These are phyloP conservation scores for Zhengitettix transpicula DNA, from an alignment of 2,888 invertebrate species.

Conservation along the genomic window DNA sequence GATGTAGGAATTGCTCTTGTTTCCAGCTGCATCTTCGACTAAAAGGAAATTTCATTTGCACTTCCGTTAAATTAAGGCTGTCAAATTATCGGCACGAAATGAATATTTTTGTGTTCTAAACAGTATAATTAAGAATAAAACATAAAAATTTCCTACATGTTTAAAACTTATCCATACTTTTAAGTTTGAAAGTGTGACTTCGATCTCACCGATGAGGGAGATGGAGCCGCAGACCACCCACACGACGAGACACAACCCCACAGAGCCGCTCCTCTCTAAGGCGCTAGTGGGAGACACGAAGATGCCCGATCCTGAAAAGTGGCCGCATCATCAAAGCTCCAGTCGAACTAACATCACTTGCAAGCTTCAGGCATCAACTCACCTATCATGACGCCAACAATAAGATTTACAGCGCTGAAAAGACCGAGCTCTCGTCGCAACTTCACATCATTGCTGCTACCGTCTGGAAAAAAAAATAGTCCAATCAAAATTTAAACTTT, in stretches of 20 bases:
- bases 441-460: conserved; percentile 28
- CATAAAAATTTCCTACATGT: too few relatives aligned
- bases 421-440: conserved; percentile 61
- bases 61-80: too few relatives aligned
- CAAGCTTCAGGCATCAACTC: not conserved
- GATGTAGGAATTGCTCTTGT: too few relatives aligned
- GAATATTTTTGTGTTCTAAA: too few relatives aligned
- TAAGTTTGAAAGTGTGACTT: not conserved
- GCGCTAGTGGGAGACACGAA: conserved; percentile 72
- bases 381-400: conserved; percentile 81
- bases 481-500: too few relatives aligned
- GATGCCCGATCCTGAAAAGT: conserved; percentile 49
- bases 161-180: too few relatives aligned
- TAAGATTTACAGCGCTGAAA: conserved; percentile 64
- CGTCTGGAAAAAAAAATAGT: not conserved
- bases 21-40: too few relatives aligned
- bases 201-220: conserved; percentile 53
- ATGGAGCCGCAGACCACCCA: conserved; percentile 66
- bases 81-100: too few relatives aligned
- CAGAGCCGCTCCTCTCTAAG: conserved; percentile 56
- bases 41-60: too few relatives aligned
- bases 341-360: not conserved
- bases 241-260: conserved; percentile 58
- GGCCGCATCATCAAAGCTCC: not conserved
- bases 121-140: too few relatives aligned